These are phyloP conservation scores for Troides helena DNA, from an alignment of 2,888 invertebrate genomes.

Conservation along the genomic window DNA sequence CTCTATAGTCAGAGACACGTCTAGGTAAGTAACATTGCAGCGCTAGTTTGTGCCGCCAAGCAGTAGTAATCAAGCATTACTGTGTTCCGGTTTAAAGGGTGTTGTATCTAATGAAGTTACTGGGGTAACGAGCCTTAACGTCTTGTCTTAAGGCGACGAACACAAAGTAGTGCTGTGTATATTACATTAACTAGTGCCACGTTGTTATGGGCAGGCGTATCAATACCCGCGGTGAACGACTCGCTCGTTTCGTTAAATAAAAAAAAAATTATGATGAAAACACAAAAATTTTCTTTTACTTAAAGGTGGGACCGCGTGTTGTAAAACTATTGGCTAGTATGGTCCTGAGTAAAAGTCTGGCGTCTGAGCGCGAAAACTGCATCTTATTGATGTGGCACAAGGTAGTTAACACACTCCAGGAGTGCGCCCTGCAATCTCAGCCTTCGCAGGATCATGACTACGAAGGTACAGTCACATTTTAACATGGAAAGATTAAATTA, in stretches of 20 bases:
- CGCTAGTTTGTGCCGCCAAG: too few species aligned
- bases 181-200: too few species aligned
- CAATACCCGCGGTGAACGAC: too few species aligned
- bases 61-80: too few species aligned
- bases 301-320: slow-evolving; percentile 88
- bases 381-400: slow-evolving; percentile 96
- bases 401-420: slow-evolving; percentile 92
- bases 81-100: too few species aligned
- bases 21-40: too few species aligned
- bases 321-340: slow-evolving; percentile 87
- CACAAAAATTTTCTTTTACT: background rate
- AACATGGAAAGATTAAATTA: background rate
- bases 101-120: too few species aligned
- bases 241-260: background rate
- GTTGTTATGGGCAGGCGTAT: too few species aligned
- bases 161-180: too few species aligned
- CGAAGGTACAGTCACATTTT: slow-evolving; percentile 78
- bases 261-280: background rate
- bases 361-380: slow-evolving; percentile 92
- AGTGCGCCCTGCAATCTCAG: slow-evolving; percentile 86
- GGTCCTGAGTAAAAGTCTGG: slow-evolving; percentile 85
- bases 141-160: too few species aligned
- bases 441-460: slow-evolving; percentile 84
- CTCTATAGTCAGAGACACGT: too few species aligned
- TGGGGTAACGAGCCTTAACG: too few species aligned